Percentiles rank a stretch among this genome's conserved stretches.
Evolutionary conservation across 2,888 invertebrate species (phyloP).

Genomic region (Drosophila acutilabella): DNA sequence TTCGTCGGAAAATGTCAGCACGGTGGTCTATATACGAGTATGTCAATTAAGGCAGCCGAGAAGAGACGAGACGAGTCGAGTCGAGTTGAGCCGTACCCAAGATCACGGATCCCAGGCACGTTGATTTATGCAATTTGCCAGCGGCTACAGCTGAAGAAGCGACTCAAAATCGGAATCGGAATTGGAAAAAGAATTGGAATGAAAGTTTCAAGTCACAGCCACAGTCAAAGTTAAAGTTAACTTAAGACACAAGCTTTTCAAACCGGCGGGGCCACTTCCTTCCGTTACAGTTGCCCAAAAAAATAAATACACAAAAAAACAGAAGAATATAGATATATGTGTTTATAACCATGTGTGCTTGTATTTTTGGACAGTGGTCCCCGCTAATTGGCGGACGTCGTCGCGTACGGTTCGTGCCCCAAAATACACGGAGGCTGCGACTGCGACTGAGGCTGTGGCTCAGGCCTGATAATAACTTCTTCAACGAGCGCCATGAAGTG

Average conservation of each 20-base stretch:
- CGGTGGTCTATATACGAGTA: slow-evolving; percentile 72
- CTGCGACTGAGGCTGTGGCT: slow-evolving; percentile 15
- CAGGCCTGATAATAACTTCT: slow-evolving; percentile 74
- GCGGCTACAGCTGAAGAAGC: slow-evolving; percentile 32
- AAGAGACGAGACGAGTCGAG: neutral
- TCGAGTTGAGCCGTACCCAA: neutral
- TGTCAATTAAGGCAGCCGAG: slow-evolving; percentile 69
- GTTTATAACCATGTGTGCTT: slow-evolving; percentile 3
- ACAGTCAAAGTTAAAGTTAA: neutral
- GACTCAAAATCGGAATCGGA: slow-evolving; percentile 17
- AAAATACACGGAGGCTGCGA: slow-evolving; percentile 11
- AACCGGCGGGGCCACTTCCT: slow-evolving; percentile 63
- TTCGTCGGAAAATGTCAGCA: slow-evolving; percentile 63
- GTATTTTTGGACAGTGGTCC: slow-evolving; percentile 61
- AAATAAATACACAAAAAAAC: slow-evolving; percentile 12
- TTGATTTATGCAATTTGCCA: slow-evolving; percentile 78
- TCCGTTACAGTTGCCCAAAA: slow-evolving; percentile 70
- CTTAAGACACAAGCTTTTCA: slow-evolving; percentile 15
- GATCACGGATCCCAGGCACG: slow-evolving; percentile 28
- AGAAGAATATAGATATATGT: neutral
- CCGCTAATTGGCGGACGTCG: slow-evolving; percentile 80
- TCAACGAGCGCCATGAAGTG: slow-evolving; percentile 80
- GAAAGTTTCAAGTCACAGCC: neutral
- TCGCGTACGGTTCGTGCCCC: slow-evolving; percentile 68
- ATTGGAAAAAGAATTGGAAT: slow-evolving; percentile 9